Conservation (phyloP, 2,888 invertebrate species). For the Mythimna lalbum region DNA sequence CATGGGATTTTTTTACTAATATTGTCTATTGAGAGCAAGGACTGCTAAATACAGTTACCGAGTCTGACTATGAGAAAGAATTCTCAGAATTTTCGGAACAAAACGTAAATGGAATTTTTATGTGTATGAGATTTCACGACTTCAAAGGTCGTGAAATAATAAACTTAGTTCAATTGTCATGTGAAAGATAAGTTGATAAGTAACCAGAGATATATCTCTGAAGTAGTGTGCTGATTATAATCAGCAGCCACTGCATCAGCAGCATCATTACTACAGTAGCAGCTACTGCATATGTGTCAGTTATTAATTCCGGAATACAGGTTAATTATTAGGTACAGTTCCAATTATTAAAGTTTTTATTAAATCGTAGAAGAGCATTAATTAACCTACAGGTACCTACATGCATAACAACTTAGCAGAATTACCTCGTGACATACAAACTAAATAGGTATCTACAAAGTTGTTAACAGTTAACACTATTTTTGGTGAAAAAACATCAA, state of each 20-base stretch:
- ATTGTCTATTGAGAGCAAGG: slow-evolving; percentile 62
- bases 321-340: slow-evolving; percentile 23
- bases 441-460: too few species aligned
- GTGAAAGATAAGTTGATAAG: slow-evolving; percentile 47
- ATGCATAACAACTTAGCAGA: neutral
- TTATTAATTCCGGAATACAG: slow-evolving; percentile 33
- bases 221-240: too few species aligned
- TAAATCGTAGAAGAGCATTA: slow-evolving; percentile 6
- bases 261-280: too few species aligned
- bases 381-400: slow-evolving; percentile 1
- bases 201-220: slow-evolving; percentile 28
- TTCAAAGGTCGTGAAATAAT: slow-evolving; percentile 54
- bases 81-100: slow-evolving; percentile 51
- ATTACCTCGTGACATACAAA: slow-evolving; percentile 1
- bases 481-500: too few species aligned
- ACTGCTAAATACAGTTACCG: slow-evolving; percentile 53
- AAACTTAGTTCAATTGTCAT: slow-evolving; percentile 45
- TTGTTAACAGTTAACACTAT: neutral
- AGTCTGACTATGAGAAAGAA: slow-evolving; percentile 62
- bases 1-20: slow-evolving; percentile 57
- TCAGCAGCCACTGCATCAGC: neutral
- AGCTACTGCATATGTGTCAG: slow-evolving; percentile 18
- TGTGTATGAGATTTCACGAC: slow-evolving; percentile 56
- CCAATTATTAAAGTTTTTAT: slow-evolving; percentile 19
- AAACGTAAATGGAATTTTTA: slow-evolving; percentile 57